Evolutionary conservation across 2,113 vertebrate genomes (phyloP).

Genomic region (Poecilia latipinna): DNA sequence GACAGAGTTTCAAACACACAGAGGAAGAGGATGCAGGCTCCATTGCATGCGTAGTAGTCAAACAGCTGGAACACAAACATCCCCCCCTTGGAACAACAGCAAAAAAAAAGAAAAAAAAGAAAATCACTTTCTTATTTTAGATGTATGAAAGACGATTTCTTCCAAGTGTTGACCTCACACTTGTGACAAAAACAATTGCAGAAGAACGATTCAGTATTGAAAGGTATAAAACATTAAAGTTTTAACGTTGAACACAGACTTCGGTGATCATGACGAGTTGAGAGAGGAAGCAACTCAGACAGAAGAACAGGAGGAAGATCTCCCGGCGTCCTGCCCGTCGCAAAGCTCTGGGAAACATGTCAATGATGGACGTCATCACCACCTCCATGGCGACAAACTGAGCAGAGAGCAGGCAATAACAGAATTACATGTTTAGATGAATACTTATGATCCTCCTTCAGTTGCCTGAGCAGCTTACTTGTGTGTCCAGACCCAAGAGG

Average conservation of each 20-base stretch:
- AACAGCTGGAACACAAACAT: constrained; percentile 81
- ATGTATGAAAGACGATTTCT: not conserved
- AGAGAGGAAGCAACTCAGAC: constrained; percentile 70
- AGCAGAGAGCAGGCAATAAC: not conserved
- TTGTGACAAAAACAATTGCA: not conserved
- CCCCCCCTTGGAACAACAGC: constrained; percentile 67
- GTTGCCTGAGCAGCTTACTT: constrained; percentile 55
- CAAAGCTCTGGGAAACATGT: constrained; percentile 74
- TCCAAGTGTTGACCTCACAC: not conserved
- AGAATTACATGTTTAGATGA: not conserved
- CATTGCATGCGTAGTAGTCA: constrained; percentile 82
- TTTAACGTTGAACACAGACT: constrained; percentile 46
- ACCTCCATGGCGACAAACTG: constrained; percentile 80
- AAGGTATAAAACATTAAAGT: not conserved
- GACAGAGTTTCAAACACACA: constrained; percentile 74
- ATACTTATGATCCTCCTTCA: not conserved
- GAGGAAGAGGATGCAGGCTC: constrained; percentile 76
- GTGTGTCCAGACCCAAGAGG: constrained; percentile 79
- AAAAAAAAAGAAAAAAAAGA: not conserved
- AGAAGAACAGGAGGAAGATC: constrained; percentile 73
- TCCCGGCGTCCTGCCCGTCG: constrained; percentile 67
- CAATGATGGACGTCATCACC: constrained; percentile 70
- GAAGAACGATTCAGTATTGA: not conserved
- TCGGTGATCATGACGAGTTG: constrained; percentile 79
- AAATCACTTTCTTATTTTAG: not conserved